phyloP scores from a whole-genome alignment of 2,113 vertebrate genomes.

The Cisticola juncidis region DNA sequence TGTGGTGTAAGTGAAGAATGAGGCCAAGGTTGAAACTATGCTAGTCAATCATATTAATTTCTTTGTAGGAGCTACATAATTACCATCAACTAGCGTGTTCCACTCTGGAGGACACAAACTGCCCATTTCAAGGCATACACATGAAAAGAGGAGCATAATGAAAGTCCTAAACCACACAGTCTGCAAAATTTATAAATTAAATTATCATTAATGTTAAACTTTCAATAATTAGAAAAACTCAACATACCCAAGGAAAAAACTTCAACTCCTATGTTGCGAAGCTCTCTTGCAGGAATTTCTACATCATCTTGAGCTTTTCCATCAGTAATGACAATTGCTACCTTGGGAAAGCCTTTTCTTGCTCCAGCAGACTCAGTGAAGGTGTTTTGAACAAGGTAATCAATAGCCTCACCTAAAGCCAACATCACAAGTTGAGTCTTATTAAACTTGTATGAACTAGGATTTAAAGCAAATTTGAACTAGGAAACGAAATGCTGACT shows the following conservation, averaged over 20 bases:
- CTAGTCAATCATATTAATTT: not conserved
- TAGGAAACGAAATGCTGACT: not conserved
- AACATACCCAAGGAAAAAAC: constrained; percentile 90
- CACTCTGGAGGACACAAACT: not conserved
- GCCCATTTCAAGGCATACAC: not conserved
- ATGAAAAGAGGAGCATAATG: not conserved
- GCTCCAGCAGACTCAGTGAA: constrained; percentile 86
- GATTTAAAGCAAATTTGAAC: not conserved
- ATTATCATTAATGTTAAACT: not conserved
- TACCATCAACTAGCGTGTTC: not conserved
- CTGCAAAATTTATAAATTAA: not conserved
- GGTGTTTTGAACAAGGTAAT: constrained; percentile 82
- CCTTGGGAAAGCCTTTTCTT: constrained; percentile 88
- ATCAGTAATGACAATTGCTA: constrained; percentile 91
- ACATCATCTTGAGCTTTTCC: constrained; percentile 89
- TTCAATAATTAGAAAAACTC: not conserved
- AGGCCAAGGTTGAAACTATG: not conserved
- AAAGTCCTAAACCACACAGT: not conserved
- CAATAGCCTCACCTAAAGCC: constrained; percentile 85
- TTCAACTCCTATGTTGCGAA: constrained; percentile 88
- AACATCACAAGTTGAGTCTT: not conserved
- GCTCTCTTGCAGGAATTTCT: constrained; percentile 82
- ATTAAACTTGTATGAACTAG: not conserved
- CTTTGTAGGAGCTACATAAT: not conserved
- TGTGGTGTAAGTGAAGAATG: not conserved